Percentiles rank a stretch among this genome's conserved stretches.
phyloP scores from a whole-genome alignment of 1,140 invertebrate species.

The Drosophila fuyamai region DNA sequence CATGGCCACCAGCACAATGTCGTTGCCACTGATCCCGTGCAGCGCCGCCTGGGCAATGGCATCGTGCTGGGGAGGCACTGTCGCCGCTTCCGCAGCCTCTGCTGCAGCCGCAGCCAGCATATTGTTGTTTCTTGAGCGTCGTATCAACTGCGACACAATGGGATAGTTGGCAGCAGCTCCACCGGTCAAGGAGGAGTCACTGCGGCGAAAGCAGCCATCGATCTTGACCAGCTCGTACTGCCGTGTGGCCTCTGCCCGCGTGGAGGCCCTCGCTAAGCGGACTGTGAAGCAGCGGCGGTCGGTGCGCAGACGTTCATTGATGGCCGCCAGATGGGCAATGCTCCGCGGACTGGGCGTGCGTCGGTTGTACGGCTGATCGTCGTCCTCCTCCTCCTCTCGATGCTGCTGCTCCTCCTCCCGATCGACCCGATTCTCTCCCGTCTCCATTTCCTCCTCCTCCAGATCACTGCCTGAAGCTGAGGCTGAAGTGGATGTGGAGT shows the following conservation, averaged over 20 bases:
- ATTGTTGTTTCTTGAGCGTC: slow-evolving; percentile 84
- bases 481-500: slow-evolving; percentile 62
- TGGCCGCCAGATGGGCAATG: slow-evolving; percentile 77
- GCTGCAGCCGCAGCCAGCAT: slow-evolving; percentile 67
- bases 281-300: slow-evolving; percentile 85
- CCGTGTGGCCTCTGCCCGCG: slow-evolving; percentile 88
- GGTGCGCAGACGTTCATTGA: slow-evolving; percentile 74
- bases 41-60: slow-evolving; percentile 81
- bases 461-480: slow-evolving; percentile 76
- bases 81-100: slow-evolving; percentile 70
- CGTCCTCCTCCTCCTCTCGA: slow-evolving; percentile 7
- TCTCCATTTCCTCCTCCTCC: slow-evolving; percentile 66
- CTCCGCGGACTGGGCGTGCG: slow-evolving; percentile 69
- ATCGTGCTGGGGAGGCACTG: slow-evolving; percentile 76
- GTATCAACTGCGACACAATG: slow-evolving; percentile 85
- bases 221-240: slow-evolving; percentile 88
- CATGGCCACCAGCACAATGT: slow-evolving; percentile 89
- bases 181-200: slow-evolving; percentile 85
- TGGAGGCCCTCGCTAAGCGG: slow-evolving; percentile 87
- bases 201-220: slow-evolving; percentile 86
- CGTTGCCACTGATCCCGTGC: slow-evolving; percentile 86
- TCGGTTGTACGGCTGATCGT: slow-evolving; percentile 12
- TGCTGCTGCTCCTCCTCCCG: not conserved
- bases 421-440: slow-evolving; percentile 32
- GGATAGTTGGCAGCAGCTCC: slow-evolving; percentile 74